Evolutionary conservation across 35 echinoderm and acorn worm species (phyloP).

Genomic region (Strongylocentrotus purpuratus): DNA sequence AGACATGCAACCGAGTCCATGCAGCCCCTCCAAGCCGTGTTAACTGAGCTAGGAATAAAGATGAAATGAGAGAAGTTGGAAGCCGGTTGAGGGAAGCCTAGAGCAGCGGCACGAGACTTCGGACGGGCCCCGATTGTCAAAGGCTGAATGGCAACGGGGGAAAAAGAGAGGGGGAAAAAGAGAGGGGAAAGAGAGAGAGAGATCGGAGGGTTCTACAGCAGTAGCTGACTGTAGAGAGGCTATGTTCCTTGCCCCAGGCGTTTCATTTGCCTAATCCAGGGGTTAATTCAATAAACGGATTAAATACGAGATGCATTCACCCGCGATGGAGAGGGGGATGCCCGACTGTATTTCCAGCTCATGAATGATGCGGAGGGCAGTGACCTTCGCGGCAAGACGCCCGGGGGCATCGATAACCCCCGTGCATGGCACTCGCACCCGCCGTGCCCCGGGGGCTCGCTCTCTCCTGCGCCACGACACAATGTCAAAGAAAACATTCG

Average conservation of each 20-base stretch:
- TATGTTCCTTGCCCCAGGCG: conserved; percentile 26
- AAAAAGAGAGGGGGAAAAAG: background rate
- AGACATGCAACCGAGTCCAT: conserved; percentile 27
- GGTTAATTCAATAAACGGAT: conserved; percentile 58
- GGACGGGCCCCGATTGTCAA: background rate
- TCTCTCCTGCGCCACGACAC: background rate
- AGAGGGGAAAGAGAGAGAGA: conserved; percentile 1
- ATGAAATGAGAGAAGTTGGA: conserved; percentile 29
- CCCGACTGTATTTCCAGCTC: conserved; percentile 41
- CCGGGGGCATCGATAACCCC: conserved; percentile 39
- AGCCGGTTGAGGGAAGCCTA: background rate
- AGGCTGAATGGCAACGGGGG: background rate
- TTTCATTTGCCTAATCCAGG: conserved; percentile 46
- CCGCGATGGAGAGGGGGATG: conserved; percentile 1
- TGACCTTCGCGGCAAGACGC: background rate
- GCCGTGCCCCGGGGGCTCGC: background rate
- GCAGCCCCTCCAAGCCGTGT: background rate
- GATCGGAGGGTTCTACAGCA: background rate
- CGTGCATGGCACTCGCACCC: background rate
- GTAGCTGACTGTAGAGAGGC: background rate
- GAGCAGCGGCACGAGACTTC: conserved; percentile 35
- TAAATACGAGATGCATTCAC: conserved; percentile 46
- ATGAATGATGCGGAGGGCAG: conserved; percentile 43
- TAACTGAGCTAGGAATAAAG: background rate
- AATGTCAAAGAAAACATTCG: conserved; percentile 54